A percentile compares a stretch with the other conserved stretches of the same genome.
phyloP scores from a whole-genome alignment of 2,113 vertebrate genomes.

The Equus przewalskii region DNA sequence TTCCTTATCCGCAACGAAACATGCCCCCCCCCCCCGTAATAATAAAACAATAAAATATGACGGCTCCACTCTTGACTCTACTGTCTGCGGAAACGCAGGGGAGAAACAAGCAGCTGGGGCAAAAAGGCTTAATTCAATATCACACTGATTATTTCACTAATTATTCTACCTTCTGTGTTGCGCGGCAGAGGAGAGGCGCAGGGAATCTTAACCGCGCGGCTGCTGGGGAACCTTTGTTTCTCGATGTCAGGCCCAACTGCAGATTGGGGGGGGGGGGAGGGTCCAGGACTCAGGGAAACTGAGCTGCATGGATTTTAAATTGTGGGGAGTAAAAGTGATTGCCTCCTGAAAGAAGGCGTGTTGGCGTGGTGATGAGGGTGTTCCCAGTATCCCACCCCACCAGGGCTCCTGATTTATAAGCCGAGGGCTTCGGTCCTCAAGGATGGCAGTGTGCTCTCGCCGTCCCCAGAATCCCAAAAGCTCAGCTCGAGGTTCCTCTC shows the following conservation, averaged over 20 bases:
- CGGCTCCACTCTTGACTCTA: background rate
- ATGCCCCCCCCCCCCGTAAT: background rate
- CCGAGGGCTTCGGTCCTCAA: background rate
- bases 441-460: background rate
- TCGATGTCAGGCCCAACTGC: background rate
- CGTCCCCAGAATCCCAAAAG: background rate
- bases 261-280: background rate
- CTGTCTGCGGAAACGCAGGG: constrained; percentile 32
- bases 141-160: constrained; percentile 75
- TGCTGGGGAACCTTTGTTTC: constrained; percentile 70
- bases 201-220: background rate
- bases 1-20: constrained; percentile 70
- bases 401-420: background rate
- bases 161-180: constrained; percentile 73
- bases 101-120: constrained; percentile 59
- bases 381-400: background rate
- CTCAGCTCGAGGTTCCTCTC: background rate
- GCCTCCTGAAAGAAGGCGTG: background rate
- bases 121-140: constrained; percentile 78
- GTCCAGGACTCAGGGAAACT: background rate
- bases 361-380: background rate
- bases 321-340: background rate
- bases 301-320: background rate
- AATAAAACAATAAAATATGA: constrained; percentile 66
- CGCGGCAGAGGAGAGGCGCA: background rate